These are phyloP conservation scores for Macrophya alboannulata DNA, from an alignment of 2,888 invertebrate genomes.

Conservation along the genomic window DNA sequence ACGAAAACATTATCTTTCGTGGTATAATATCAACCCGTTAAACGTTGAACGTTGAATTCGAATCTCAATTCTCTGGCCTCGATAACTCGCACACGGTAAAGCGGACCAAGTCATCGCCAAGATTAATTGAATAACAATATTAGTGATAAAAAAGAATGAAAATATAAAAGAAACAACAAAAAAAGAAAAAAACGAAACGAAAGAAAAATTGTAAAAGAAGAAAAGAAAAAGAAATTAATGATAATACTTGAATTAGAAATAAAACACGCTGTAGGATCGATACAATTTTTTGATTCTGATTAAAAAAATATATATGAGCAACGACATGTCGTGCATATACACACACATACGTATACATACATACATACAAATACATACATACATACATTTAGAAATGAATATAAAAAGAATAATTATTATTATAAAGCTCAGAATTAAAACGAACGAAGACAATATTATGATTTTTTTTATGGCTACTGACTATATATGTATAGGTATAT, in stretches of 20 bases:
- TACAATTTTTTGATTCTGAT: not conserved
- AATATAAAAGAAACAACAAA: not conserved
- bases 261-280: not conserved
- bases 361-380: not conserved
- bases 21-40: not conserved
- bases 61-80: not conserved
- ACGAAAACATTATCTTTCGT: not conserved
- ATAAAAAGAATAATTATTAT: not conserved
- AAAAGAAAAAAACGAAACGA: not conserved
- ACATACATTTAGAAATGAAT: not conserved
- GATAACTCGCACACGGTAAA: conserved; percentile 36
- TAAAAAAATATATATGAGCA: not conserved
- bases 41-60: not conserved
- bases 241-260: not conserved
- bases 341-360: not conserved
- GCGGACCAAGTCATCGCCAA: conserved; percentile 52
- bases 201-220: not conserved
- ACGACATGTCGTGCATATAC: not conserved
- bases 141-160: not conserved
- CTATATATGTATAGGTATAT: not conserved
- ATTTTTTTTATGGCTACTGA: conserved; percentile 31
- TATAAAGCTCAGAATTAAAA: conserved; percentile 44
- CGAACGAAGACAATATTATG: conserved; percentile 45
- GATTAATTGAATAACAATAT: conserved; percentile 11
- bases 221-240: not conserved